Percentiles rank a stretch among this genome's conserved stretches.
These are phyloP conservation scores for Meganola albula DNA, from an alignment of 2,888 invertebrate genomes.

Conservation along the genomic window DNA sequence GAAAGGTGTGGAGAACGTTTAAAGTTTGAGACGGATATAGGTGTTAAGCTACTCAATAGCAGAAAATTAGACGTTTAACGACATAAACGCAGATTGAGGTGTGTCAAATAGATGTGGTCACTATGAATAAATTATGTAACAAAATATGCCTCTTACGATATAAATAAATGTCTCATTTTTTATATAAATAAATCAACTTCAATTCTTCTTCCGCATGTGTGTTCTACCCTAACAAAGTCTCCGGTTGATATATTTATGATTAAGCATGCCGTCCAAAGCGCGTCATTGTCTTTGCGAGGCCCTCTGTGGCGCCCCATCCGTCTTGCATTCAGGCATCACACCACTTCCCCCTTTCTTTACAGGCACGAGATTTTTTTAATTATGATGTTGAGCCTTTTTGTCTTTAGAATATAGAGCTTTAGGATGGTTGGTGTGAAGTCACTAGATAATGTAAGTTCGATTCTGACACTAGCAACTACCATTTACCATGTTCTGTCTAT, in stretches of 20 bases:
- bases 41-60: too few species aligned
- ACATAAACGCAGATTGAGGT: too few species aligned
- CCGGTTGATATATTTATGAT: slow-evolving; percentile 77
- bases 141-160: neutral
- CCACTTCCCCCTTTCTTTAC: slow-evolving; percentile 73
- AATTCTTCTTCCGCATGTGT: too few species aligned
- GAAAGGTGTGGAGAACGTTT: too few species aligned
- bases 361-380: slow-evolving; percentile 77
- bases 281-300: slow-evolving; percentile 68
- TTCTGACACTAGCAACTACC: too few species aligned
- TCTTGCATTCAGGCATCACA: slow-evolving; percentile 71
- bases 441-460: slow-evolving; percentile 26
- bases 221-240: slow-evolving; percentile 38
- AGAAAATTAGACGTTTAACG: too few species aligned
- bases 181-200: too few species aligned
- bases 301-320: slow-evolving; percentile 71
- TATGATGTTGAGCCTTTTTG: slow-evolving; percentile 76
- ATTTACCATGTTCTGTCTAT: too few species aligned
- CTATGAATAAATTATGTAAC: too few species aligned
- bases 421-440: slow-evolving; percentile 31
- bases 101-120: too few species aligned
- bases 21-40: too few species aligned
- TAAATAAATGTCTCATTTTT: neutral
- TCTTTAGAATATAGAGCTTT: slow-evolving; percentile 56
- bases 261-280: slow-evolving; percentile 69